A percentile compares a stretch with the other conserved stretches of the same genome.
These are phyloP conservation scores for Lysandra bellargus DNA, from an alignment of 2,888 invertebrate genomes.

Conservation along the genomic window DNA sequence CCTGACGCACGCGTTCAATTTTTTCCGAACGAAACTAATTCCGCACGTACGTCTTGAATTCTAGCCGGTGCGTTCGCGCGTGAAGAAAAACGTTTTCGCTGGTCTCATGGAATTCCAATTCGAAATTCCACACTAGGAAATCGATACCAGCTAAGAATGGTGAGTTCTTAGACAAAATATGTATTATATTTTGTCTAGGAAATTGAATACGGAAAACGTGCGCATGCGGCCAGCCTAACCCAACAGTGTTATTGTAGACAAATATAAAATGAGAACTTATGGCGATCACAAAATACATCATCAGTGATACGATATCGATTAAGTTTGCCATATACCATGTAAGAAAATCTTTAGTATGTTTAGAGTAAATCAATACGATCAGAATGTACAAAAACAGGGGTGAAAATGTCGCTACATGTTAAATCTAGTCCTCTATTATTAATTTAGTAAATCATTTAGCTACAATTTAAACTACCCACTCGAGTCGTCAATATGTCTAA, in stretches of 20 bases:
- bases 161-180: no score
- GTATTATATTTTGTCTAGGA: no score
- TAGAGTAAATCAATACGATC: not conserved
- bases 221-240: no score
- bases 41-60: no score
- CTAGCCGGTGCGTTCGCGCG: no score
- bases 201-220: no score
- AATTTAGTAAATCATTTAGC: constrained; percentile 29
- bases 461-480: constrained; percentile 13
- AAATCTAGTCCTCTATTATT: constrained; percentile 26
- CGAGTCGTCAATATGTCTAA: not conserved
- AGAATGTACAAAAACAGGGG: constrained; percentile 3
- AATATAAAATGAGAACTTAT: not conserved
- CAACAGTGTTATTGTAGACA: not conserved
- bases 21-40: no score
- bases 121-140: no score
- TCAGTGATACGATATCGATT: not conserved
- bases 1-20: no score
- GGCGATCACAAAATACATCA: not conserved
- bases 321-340: not conserved
- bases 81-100: no score
- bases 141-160: no score
- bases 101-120: no score
- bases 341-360: not conserved
- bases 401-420: not conserved